Evolutionary conservation across 2,113 vertebrate species (phyloP), one percentile per base, ranked within the genome.

Genomic region (Brachyhypopomus occidentalis): DNA sequence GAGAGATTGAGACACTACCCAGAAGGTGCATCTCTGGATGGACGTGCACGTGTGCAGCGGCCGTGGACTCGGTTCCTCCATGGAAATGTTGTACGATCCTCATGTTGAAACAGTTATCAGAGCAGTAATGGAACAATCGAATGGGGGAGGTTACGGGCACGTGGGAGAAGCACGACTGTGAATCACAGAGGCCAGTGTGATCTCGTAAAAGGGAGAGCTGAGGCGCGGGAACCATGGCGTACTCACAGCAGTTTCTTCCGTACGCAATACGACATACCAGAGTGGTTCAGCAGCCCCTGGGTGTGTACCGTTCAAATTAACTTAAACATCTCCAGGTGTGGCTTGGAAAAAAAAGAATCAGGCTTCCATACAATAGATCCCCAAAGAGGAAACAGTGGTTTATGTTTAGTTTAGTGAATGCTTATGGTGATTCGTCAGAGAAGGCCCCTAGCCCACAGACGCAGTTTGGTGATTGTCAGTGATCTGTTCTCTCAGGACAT

Each of bases 171-270:
- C 12, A 56, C 56, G 48, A 70, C 79, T 60, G 23, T 17, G 82
- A 84, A 88, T 79, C 79, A 83, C 89, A 87, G 27, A 41, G 85
- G 84, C 84, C 88, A 86, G 83, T 76, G 86, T 78, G 83, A 85
- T 87, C 69, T 80, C 77, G 80, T 90, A 83, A 88, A 88, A 88
- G 6, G 74, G 75, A 83, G 78, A 86, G 89, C 77, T 59, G 72
- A 77, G 84, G 58, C 82, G 71, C 79, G 77, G 86, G 87, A 89
- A 87, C 79, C 75, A 55, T 69, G 60, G 23, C 62, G 63, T 74
- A 83, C 72, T 81, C 79, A 71, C 84, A 89, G 88, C 79, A 80
- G 76, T 89, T 91, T 93, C 79, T 93, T 92, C 87, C 80, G 84
- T 88, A 83, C 72, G 56, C 82, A 83, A 78, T 9, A 36, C 75